A percentile compares a stretch with the other conserved stretches of the same genome.
Conservation (phyloP, 1,140 invertebrate species). For the Tribolium castaneum region DNA sequence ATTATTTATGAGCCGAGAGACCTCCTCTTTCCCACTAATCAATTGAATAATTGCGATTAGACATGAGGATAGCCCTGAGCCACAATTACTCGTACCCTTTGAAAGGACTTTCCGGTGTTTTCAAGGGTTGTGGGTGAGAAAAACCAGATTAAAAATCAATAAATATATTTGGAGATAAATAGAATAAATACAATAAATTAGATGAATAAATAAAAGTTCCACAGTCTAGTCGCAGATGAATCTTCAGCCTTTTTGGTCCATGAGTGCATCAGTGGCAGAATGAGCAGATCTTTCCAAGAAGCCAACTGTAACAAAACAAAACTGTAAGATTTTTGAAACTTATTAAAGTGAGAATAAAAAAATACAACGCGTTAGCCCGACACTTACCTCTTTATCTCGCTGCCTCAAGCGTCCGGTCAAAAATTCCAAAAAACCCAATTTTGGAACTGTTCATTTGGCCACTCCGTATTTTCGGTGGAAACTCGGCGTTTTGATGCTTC, state of each 20-base stretch:
- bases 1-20: not conserved
- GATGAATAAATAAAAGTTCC: not conserved
- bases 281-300: not conserved
- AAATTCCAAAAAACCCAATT: not conserved
- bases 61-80: not conserved
- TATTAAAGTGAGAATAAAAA: no score
- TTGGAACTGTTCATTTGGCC: not conserved
- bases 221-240: not conserved
- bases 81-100: not conserved
- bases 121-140: not conserved
- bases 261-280: not conserved
- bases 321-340: no score
- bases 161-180: not conserved
- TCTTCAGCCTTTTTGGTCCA: not conserved
- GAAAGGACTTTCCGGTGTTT: not conserved
- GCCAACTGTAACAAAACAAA: constrained; percentile 3
- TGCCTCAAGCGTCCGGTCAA: not conserved
- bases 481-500: not conserved
- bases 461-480: not conserved
- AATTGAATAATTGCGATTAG: no score
- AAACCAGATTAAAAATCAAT: not conserved
- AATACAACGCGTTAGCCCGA: no score
- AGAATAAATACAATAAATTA: constrained; percentile 4
- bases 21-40: not conserved
- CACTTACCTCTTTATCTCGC: not conserved